These are phyloP conservation scores for Pungitius pungitius DNA, from an alignment of 2,113 vertebrate genomes.

Conservation along the genomic window DNA sequence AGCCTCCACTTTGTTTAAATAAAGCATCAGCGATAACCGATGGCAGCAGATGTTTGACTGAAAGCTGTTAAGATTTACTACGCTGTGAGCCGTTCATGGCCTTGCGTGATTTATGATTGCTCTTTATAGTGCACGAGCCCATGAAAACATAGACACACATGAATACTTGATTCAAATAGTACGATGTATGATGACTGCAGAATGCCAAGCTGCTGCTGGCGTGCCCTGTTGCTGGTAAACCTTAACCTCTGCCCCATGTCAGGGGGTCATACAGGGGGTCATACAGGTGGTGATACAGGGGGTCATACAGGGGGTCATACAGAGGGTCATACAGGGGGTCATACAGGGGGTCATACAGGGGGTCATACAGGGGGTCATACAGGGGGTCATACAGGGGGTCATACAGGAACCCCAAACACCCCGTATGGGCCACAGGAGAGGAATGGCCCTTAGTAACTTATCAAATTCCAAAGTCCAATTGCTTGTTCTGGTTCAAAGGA, in stretches of 20 bases:
- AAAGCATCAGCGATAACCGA: background rate
- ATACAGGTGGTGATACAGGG: background rate
- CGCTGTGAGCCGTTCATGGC: background rate
- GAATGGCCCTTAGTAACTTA: conserved; percentile 5
- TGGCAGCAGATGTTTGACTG: conserved; percentile 30
- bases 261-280: conserved; percentile 45
- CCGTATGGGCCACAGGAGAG: background rate
- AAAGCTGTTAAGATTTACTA: conserved; percentile 15
- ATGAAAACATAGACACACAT: background rate
- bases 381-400: conserved; percentile 45
- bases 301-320: conserved; percentile 5
- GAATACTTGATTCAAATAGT: conserved; percentile 11
- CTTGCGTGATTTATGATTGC: conserved; percentile 23
- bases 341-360: conserved; percentile 60
- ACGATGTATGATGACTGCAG: background rate
- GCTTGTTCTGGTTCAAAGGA: conserved; percentile 40
- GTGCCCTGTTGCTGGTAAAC: conserved; percentile 17
- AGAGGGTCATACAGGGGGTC: background rate
- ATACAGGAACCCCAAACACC: background rate
- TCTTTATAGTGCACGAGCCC: background rate
- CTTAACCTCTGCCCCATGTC: conserved; percentile 22
- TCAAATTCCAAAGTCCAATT: conserved; percentile 39
- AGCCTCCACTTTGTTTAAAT: background rate
- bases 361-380: too few species aligned
- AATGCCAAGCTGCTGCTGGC: background rate